Conservation (phyloP, 2,888 invertebrate species). For the Ornithoptera alexandrae region DNA sequence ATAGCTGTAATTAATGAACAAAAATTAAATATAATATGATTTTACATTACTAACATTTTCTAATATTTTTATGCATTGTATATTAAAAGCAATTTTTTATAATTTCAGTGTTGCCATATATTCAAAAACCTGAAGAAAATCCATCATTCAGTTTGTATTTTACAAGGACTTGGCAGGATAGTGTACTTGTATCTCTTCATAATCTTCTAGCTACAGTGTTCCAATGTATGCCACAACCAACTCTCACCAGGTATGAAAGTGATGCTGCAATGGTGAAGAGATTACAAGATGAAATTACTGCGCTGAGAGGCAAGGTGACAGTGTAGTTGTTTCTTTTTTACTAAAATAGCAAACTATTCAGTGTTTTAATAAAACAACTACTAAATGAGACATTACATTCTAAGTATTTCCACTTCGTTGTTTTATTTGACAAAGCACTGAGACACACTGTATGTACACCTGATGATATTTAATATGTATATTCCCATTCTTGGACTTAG, state of each 20-base stretch:
- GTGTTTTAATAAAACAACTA: too few species aligned
- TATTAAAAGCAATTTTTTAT: neutral
- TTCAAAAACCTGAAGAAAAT: constrained; percentile 95
- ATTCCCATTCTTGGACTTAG: too few species aligned
- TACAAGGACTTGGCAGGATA: constrained; percentile 97
- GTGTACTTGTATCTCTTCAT: constrained; percentile 91
- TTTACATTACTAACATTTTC: too few species aligned
- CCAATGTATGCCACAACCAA: constrained; percentile 92
- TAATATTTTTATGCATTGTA: too few species aligned
- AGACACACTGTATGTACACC: too few species aligned
- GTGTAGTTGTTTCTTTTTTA: neutral
- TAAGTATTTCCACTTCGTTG: too few species aligned
- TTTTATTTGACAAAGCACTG: too few species aligned
- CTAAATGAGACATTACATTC: too few species aligned
- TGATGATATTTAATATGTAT: too few species aligned
- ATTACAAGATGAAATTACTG: constrained; percentile 91
- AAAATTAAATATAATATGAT: too few species aligned
- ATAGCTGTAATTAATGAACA: too few species aligned
- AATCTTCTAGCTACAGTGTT: constrained; percentile 95
- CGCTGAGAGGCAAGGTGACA: constrained; percentile 73
- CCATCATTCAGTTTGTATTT: constrained; percentile 93
- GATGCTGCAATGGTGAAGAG: constrained; percentile 89
- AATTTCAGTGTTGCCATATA: constrained; percentile 91
- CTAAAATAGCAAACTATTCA: neutral
- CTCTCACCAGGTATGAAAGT: constrained; percentile 91